Base-by-base conservation (phyloP, 1,140 invertebrate species). In the Zaprionus tsacasi region DNA sequence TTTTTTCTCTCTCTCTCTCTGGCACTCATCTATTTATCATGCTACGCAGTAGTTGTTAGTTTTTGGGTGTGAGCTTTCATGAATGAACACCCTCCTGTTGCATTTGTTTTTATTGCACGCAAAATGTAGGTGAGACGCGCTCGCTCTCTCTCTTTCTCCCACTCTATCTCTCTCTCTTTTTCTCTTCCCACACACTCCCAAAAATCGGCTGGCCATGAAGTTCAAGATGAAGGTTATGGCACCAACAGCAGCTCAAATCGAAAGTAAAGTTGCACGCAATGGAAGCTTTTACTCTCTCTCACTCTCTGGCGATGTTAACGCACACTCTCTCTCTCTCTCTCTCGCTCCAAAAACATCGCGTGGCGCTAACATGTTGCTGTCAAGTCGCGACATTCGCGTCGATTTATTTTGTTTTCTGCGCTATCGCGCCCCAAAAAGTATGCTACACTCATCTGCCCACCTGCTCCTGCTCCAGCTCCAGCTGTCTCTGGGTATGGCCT, bases 41-140 rank as follows among this genome's bases (percentile, higher is more conserved):
- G 15, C 59, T 70, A 75, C 54, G 66, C 27, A 52, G 54, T 69
- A 35, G 11, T 36, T n/a, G 6, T 35, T 52, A 36, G 61, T 64
- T 68, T 72, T 52, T 58, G 67, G 67, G 67, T 74, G 52, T 87
- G 76, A 70, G 79, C 75, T 70, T 79, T 67, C 81, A 89, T 89
- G 85, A 89, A 89, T 89, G 85, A 90, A 89, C 78, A 81, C 79
- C 86, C 86, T 89, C 85, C 85, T 89, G 85, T 89, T 89, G 85
- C 85, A 89, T 89, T 89, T 89, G 86, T 89, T 89, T 85, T 81
- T 79, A 81, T 75, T 82, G 76, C 54, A 66, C 54, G 79, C 64
- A 73, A 59, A 74, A 55, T 45, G 64, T 59, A 45, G 65, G 35
- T 58, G 56, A 69, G 55, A 65, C 63, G 55, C 59, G n/a, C 64